Evolutionary conservation across 2,113 vertebrate genomes (phyloP).

Genomic region (Scopus umbretta): DNA sequence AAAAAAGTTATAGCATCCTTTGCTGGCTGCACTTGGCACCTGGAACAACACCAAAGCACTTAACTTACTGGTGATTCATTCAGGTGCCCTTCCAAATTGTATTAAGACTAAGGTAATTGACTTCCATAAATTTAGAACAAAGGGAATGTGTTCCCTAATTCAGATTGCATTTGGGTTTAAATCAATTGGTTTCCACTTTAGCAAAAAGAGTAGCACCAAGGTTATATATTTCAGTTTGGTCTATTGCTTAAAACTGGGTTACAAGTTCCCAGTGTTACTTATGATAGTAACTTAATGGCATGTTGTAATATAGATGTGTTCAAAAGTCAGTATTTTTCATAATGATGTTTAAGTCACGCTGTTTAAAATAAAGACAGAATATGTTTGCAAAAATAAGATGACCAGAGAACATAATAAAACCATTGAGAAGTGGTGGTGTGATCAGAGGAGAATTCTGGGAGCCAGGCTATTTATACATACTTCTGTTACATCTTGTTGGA

Average conservation of each 20-base stretch:
- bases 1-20: not conserved
- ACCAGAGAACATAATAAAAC: not conserved
- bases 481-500: not conserved
- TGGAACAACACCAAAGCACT: slow-evolving; percentile 9
- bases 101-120: not conserved
- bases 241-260: not conserved
- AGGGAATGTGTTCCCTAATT: not conserved
- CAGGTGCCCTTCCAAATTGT: slow-evolving; percentile 2
- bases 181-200: not conserved
- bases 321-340: not conserved
- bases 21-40: not conserved
- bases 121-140: slow-evolving; percentile 12
- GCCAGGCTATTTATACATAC: too few relatives aligned
- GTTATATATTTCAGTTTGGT: not conserved
- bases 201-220: not conserved
- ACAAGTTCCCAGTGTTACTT: not conserved
- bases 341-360: not conserved
- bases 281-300: not conserved
- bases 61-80: slow-evolving; percentile 11
- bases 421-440: not conserved
- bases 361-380: not conserved
- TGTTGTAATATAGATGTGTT: not conserved
- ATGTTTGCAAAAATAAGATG: not conserved
- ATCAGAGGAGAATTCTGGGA: not conserved
- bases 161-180: not conserved